Base-by-base conservation (phyloP, 2,888 invertebrate genomes). In the Tineola bisselliella region DNA sequence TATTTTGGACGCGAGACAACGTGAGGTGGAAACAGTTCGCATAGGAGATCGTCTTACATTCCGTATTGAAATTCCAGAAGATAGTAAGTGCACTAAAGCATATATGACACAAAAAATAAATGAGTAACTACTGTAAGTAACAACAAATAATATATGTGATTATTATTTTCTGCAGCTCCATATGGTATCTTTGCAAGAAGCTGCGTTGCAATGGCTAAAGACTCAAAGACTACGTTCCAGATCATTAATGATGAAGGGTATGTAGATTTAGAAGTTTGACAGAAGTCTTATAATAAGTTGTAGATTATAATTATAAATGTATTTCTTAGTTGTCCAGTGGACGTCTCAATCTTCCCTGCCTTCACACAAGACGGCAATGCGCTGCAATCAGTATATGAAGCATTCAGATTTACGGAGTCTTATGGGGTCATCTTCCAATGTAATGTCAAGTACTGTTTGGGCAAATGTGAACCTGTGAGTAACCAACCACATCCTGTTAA, bases 341-440 rank as follows among this genome's bases (percentile, higher is more conserved):
- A 97, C 77, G 94, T 96, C 2, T 93, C 93, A 59, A 97, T 97
- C 69, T 97, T 97, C 90, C 97, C 97, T 3, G 94, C 94, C 17
- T 97, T 97, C 81, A 92, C 91, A 59, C 94, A 95, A 54, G 96
- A 96, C 70, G 96, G 95, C 62, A 95, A 95, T 78, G 96, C 96
- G 0, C 84, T 96, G 63, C 95, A 97, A 71, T 95, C 96, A 0
- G 90, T 95, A 62, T 97, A 97, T 74, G 97, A 97, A 83, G 97
- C 97, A 0, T 97, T 97, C 89, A 90, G 97, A 74, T 97, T 97
- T 78, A 97, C 97, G 0, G 97, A 97, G 77, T 97, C 96, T 11
- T 97, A 97, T 70, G 97, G 97, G 59, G 97, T 97, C 64, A 97
- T 97, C 77, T 97, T 97, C 91, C 97, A 97, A 77, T 97, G 97